Evolutionary conservation across 2,113 vertebrate genomes (phyloP).

Genomic region (Lepisosteus osseus): DNA sequence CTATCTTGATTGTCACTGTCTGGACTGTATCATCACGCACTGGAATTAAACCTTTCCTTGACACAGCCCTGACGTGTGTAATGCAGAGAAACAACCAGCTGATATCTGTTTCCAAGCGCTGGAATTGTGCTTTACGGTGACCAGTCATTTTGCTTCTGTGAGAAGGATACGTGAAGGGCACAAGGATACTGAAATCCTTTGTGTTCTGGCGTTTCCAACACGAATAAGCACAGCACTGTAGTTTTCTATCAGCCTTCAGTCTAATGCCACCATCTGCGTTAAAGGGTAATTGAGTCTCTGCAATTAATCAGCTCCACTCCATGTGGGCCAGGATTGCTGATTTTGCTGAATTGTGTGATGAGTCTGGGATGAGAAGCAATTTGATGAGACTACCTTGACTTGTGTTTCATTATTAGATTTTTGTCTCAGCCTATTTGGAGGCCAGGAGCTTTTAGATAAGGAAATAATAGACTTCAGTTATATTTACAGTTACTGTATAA

Average conservation of each 20-base stretch:
- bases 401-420: conserved; percentile 18
- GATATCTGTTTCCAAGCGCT: background rate
- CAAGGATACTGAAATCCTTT: conserved; percentile 30
- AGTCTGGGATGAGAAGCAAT: conserved; percentile 23
- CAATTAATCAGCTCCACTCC: conserved; percentile 52
- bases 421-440: conserved; percentile 5
- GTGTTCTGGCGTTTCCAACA: conserved; percentile 50
- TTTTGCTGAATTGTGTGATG: conserved; percentile 17
- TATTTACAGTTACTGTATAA: too few relatives aligned
- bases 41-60: background rate
- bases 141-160: conserved; percentile 38
- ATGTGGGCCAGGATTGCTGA: conserved; percentile 25
- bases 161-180: conserved; percentile 59
- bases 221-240: conserved; percentile 42
- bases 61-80: background rate
- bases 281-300: conserved; percentile 54
- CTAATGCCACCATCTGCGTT: conserved; percentile 56
- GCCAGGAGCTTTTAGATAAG: too few relatives aligned
- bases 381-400: conserved; percentile 31
- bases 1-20: too few relatives aligned
- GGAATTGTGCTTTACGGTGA: conserved; percentile 26
- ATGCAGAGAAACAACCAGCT: background rate
- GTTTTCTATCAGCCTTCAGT: conserved; percentile 64
- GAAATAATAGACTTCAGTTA: too few relatives aligned
- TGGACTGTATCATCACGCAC: background rate